phyloP scores from a whole-genome alignment of 2,797 vertebrate species.

The Pseudochirops corinnae region DNA sequence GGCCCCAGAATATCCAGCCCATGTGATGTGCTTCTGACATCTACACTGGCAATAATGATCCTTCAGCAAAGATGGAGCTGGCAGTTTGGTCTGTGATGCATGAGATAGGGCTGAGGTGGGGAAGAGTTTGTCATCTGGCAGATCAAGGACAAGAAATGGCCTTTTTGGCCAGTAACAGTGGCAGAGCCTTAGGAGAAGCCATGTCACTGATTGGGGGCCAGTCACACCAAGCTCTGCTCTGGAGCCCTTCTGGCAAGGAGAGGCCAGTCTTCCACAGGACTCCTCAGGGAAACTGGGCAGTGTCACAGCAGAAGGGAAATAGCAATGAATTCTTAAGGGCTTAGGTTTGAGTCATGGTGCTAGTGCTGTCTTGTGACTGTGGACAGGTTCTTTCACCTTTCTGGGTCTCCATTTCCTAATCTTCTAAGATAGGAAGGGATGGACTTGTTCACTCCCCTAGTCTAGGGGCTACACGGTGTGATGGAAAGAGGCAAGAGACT shows the following conservation, averaged over 20 bases:
- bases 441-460: background rate
- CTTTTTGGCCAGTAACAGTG: background rate
- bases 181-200: background rate
- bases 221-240: background rate
- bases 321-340: background rate
- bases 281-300: background rate
- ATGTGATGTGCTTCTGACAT: constrained; percentile 21
- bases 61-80: constrained; percentile 60
- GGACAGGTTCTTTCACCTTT: background rate
- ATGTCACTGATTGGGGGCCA: background rate
- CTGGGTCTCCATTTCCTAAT: background rate
- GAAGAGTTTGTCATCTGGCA: background rate
- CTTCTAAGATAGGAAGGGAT: background rate
- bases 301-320: background rate
- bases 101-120: constrained; percentile 31
- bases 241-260: background rate
- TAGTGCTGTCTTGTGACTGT: background rate
- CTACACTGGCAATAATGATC: constrained; percentile 41
- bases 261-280: background rate
- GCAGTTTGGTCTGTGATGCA: constrained; percentile 54
- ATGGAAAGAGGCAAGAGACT: background rate
- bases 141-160: background rate
- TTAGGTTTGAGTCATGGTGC: background rate
- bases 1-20: constrained; percentile 15
- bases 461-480: background rate